Evolutionary conservation across 1,140 invertebrate species (phyloP), one percentile per base, ranked within the genome.

Genomic region (Trichonephila clavata): DNA sequence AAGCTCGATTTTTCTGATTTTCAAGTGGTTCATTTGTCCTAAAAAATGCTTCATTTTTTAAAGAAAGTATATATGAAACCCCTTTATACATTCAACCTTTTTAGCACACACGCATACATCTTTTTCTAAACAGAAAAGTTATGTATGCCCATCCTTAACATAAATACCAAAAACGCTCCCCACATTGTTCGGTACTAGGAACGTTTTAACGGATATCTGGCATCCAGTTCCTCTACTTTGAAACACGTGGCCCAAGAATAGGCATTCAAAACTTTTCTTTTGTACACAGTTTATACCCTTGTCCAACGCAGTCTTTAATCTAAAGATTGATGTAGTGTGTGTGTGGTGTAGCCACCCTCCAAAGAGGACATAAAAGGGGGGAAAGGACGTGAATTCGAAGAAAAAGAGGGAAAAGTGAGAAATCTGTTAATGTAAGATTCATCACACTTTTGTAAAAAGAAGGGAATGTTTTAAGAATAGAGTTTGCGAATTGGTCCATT

Each of bases 401-500:
- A 68, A 68, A 68, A 68, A 21, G 10, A 24, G 5, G 7, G 71
- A 77, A 77, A 39, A 77, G 71, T 77, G 71, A 77, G 65, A 24
- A 68, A n/a, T 68, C 65, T 24, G 21, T 32, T 50, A 13, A 7
- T 50, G 50, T 50, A 2, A 77, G 27, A 77, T 32, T 27, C 27
- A 32, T 77, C 27, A 24, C 32, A 43, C 32, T 24, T 57, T 21
- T 77, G 65, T 39, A 24, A 20, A 59, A 65, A 27, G 60, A 14
- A n/a, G 13, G 86, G 86, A 87, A 87, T 87, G 39, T 63, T 65
- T 20, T 14, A 7, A 65, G 86, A 87, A 87, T 87, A 32, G 86
- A 89, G 65, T 71, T 24, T 8, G 39, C 21, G 87, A 77, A 89
- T 77, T 89, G 87, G 32, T 89, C 87, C 87, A 89, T 89, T 89